Conservation (phyloP, 2,113 vertebrate genomes). For the Thomomys bottae region DNA sequence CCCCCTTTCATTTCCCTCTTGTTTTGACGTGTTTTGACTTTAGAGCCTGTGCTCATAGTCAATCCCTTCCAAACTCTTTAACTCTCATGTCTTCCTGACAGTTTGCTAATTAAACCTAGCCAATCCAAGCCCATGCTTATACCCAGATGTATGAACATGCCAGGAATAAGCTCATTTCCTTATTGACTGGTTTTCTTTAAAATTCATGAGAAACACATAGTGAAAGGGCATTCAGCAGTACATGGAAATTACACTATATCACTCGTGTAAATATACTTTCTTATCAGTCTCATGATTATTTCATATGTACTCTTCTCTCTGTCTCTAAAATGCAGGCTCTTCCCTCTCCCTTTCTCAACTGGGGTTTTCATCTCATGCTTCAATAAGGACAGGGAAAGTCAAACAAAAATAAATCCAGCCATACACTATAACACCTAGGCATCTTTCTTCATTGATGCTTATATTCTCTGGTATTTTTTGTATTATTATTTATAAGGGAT, state of each 20-base stretch:
- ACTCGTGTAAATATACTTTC: background rate
- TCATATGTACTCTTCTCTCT: background rate
- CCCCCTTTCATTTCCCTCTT: background rate
- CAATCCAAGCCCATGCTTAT: background rate
- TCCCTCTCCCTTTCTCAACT: background rate
- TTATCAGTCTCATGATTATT: conserved; percentile 1
- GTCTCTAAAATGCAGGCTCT: background rate
- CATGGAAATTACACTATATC: background rate
- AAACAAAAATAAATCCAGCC: background rate
- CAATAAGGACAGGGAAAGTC: background rate
- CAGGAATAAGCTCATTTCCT: background rate
- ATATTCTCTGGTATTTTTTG: background rate
- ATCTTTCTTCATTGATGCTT: background rate
- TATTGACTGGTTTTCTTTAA: background rate
- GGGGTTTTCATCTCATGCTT: background rate
- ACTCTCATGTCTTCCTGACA: background rate
- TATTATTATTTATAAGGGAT: background rate
- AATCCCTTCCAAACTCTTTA: background rate
- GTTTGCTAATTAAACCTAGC: background rate
- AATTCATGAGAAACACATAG: background rate
- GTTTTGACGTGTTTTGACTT: background rate
- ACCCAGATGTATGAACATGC: background rate
- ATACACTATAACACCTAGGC: background rate
- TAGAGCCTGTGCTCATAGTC: background rate
- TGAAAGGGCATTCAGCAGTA: background rate